A percentile compares a stretch with the other conserved stretches of the same genome.
Evolutionary conservation across 1,140 invertebrate species (phyloP).

Genomic region (Chlorops oryzae): DNA sequence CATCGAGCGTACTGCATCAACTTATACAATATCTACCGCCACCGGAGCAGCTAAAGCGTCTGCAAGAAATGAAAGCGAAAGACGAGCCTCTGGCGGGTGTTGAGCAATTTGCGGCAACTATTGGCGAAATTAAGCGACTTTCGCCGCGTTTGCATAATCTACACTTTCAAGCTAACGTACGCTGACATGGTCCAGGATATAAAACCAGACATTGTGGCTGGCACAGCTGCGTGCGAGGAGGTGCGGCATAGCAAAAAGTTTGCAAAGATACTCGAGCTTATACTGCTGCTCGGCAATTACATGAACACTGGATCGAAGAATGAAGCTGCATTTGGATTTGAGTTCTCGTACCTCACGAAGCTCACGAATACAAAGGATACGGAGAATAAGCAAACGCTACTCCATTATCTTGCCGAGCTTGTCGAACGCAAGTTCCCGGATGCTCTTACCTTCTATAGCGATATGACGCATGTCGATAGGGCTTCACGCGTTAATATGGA

Average conservation of each 20-base stretch:
- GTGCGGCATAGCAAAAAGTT: constrained; percentile 86
- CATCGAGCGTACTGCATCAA: constrained; percentile 73
- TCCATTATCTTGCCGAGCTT: constrained; percentile 87
- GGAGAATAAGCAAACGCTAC: constrained; percentile 85
- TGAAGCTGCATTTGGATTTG: constrained; percentile 90
- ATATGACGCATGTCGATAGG: constrained; percentile 78
- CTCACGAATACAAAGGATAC: constrained; percentile 89
- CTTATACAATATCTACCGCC: constrained; percentile 84
- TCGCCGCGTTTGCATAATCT: constrained; percentile 81
- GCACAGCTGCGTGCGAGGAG: constrained; percentile 92
- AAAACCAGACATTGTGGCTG: constrained; percentile 92
- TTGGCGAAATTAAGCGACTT: constrained; percentile 82
- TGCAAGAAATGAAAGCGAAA: constrained; percentile 72
- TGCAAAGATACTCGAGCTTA: constrained; percentile 79
- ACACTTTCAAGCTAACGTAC: constrained; percentile 69
- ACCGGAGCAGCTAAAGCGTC: constrained; percentile 77
- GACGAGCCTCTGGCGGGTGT: constrained; percentile 82
- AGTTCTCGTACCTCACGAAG: constrained; percentile 94
- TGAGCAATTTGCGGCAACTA: constrained; percentile 91
- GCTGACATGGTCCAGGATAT: constrained; percentile 80
- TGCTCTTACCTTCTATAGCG: constrained; percentile 73
- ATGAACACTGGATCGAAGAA: constrained; percentile 93
- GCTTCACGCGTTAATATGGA: constrained; percentile 81
- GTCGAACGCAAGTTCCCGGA: constrained; percentile 87
- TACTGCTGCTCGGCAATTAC: constrained; percentile 88